Conservation (phyloP, 2,113 vertebrate species). For the Vidua chalybeata region DNA sequence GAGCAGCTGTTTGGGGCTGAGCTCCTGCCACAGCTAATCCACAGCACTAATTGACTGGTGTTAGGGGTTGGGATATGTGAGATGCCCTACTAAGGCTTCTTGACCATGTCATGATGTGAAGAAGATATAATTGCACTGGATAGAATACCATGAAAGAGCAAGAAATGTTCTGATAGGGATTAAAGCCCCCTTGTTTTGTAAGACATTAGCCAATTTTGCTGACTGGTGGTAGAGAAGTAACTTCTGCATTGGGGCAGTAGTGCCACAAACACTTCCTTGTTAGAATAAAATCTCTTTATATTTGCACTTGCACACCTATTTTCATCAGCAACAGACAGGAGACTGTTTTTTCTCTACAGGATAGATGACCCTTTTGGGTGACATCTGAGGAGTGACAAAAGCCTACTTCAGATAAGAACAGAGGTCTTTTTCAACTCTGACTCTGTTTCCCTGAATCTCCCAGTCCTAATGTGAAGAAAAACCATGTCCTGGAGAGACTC, state of each 20-base stretch:
- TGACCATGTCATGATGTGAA: background rate
- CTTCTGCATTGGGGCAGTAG: background rate
- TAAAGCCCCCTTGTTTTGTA: background rate
- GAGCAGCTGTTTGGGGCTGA: background rate
- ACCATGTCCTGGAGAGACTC: background rate
- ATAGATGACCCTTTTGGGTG: background rate
- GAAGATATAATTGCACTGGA: background rate
- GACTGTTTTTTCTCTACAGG: background rate
- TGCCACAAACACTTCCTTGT: background rate
- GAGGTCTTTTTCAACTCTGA: background rate
- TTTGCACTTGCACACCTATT: background rate
- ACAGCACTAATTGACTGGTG: rapidly evolving
- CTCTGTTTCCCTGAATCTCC: background rate
- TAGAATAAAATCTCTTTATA: background rate
- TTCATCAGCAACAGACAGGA: background rate
- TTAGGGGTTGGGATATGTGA: background rate
- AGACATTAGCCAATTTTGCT: background rate
- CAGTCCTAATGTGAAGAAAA: background rate
- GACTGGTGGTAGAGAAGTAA: background rate
- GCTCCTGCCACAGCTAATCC: background rate
- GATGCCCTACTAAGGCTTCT: background rate
- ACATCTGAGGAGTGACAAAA: background rate
- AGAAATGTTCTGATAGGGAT: background rate
- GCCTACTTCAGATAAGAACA: background rate
- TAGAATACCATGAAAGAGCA: background rate